phyloP scores from a whole-genome alignment of 2,888 invertebrate genomes.

The Heliconius charithonia region DNA sequence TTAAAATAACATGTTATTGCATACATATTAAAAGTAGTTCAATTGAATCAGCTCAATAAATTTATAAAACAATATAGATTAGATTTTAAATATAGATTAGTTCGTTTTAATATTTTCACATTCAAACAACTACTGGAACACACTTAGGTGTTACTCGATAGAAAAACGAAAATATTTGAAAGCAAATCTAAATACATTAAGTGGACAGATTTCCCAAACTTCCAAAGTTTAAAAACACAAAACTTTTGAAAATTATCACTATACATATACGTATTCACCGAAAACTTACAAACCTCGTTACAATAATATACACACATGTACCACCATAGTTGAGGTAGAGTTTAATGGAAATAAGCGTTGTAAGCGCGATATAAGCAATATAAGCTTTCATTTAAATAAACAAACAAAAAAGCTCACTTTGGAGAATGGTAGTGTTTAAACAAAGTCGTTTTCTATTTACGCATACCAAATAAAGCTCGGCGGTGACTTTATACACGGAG shows the following conservation, averaged over 20 bases:
- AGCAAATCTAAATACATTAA: background rate
- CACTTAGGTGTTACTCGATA: no score
- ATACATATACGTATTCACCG: background rate
- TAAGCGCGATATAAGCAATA: background rate
- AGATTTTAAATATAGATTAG: no score
- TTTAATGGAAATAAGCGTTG: constrained; percentile 17
- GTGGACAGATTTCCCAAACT: background rate
- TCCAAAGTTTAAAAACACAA: background rate
- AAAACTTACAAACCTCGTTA: background rate
- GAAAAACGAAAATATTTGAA: no score
- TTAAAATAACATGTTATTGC: no score
- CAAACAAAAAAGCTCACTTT: constrained; percentile 25
- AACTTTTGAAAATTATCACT: background rate
- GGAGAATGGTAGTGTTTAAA: constrained; percentile 37
- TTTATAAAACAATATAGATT: no score
- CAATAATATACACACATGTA: background rate
- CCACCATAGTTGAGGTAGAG: background rate
- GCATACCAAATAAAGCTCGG: constrained; percentile 68
- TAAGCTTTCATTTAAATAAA: constrained; percentile 10
- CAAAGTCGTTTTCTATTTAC: constrained; percentile 62
- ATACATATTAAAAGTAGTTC: no score
- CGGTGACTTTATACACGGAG: constrained; percentile 64
- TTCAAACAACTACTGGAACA: no score
- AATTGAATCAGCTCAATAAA: no score
- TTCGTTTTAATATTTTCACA: no score